A percentile compares a stretch with the other conserved stretches of the same genome.
Evolutionary conservation across 2,797 vertebrate species (phyloP).

Genomic region (Oreortyx pictus): DNA sequence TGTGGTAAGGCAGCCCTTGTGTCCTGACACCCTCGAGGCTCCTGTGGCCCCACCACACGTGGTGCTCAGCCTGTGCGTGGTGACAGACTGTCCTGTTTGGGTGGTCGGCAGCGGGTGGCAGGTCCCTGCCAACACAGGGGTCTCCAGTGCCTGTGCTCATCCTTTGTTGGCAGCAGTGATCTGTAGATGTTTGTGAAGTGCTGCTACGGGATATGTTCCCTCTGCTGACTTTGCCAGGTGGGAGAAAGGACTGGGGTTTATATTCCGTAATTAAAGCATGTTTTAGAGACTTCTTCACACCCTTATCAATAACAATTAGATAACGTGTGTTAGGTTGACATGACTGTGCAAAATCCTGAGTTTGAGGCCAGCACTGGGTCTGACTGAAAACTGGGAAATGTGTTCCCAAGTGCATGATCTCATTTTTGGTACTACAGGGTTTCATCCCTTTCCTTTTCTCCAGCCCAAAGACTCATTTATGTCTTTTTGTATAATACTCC

Average conservation of each 20-base stretch:
- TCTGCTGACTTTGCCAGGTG: background rate
- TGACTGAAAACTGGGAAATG: background rate
- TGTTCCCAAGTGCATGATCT: conserved; percentile 9
- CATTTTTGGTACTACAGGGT: conserved; percentile 14
- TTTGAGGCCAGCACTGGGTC: background rate
- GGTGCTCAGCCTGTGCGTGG: background rate
- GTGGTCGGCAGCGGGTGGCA: background rate
- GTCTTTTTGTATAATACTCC: conserved; percentile 4
- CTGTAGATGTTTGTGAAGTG: background rate
- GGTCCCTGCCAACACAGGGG: background rate
- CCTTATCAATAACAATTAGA: background rate
- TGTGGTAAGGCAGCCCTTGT: background rate
- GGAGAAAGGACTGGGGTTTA: background rate
- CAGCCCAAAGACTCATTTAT: background rate
- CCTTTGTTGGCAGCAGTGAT: background rate
- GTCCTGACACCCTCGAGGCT: background rate
- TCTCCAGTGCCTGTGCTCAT: background rate
- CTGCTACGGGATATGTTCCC: background rate
- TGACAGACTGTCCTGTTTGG: background rate
- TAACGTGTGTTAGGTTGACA: background rate
- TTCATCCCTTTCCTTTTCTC: background rate
- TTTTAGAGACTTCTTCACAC: background rate
- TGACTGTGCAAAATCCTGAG: conserved; percentile 3
- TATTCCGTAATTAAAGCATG: background rate
- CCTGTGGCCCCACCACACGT: background rate